Evolutionary conservation across 2,888 invertebrate genomes (phyloP).

Genomic region (Cephus rjabovi): DNA sequence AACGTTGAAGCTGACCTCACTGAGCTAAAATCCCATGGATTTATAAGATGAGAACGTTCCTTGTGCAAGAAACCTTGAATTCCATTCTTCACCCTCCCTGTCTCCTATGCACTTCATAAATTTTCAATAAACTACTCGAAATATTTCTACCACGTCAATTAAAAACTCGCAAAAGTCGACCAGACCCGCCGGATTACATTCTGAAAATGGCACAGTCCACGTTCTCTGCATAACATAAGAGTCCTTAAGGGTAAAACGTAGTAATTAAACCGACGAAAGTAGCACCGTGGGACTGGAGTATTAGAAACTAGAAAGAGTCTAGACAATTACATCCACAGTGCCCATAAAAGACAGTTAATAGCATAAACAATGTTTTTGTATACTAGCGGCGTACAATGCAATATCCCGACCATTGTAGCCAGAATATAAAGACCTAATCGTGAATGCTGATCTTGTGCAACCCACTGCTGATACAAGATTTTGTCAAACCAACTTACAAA

Average conservation of each 20-base stretch:
- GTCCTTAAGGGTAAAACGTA: neutral
- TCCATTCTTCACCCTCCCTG: too few species aligned
- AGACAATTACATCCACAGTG: neutral
- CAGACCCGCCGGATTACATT: neutral
- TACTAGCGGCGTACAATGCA: neutral
- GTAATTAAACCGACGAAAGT: neutral
- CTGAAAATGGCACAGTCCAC: neutral
- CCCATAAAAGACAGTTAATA: neutral
- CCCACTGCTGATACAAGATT: neutral
- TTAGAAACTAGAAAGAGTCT: neutral
- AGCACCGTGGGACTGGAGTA: neutral
- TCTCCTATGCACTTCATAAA: too few species aligned
- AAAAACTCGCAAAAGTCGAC: too few species aligned
- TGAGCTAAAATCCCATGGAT: too few species aligned
- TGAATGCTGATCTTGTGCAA: neutral
- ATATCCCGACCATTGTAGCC: neutral
- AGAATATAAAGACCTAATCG: too few species aligned
- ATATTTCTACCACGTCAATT: neutral
- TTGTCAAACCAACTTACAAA: neutral
- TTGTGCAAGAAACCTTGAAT: too few species aligned
- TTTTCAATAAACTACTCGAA: too few species aligned
- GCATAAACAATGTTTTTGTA: neutral
- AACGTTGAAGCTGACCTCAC: too few species aligned
- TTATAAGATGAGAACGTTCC: too few species aligned
- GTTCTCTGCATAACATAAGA: neutral